Evolutionary conservation across 2,888 invertebrate genomes (phyloP).

Genomic region (Sphaerophoria taeniata): DNA sequence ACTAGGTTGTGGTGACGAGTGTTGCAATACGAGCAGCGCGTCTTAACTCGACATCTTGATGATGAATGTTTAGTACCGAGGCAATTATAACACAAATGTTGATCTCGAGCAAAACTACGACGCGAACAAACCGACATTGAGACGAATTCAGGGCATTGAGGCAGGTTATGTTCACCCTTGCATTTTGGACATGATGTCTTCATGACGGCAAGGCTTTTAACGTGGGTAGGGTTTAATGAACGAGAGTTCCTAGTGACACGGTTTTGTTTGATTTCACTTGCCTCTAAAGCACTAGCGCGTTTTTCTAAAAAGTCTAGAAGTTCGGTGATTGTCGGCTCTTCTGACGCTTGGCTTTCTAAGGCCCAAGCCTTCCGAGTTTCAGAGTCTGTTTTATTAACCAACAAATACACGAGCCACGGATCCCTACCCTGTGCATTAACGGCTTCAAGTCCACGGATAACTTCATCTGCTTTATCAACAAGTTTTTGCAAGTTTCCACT

Average conservation of each 20-base stretch:
- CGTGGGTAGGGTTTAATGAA: background rate
- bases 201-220: constrained; percentile 8
- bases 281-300: constrained; percentile 32
- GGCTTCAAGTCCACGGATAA: constrained; percentile 2
- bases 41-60: constrained; percentile 9
- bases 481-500: background rate
- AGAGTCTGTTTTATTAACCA: constrained; percentile 14
- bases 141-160: background rate
- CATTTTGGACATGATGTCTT: constrained; percentile 9
- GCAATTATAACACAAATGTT: background rate
- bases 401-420: constrained; percentile 10
- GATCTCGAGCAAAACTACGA: background rate
- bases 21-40: constrained; percentile 1
- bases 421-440: constrained; percentile 1
- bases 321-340: background rate
- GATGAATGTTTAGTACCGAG: constrained; percentile 12
- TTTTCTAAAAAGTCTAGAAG: constrained; percentile 14
- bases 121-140: background rate
- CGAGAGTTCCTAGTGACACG: background rate
- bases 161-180: constrained; percentile 13
- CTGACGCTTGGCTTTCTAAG: constrained; percentile 4
- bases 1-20: constrained; percentile 8
- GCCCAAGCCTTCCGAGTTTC: background rate
- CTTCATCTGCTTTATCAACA: no score
- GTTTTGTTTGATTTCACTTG: constrained; percentile 5